A percentile compares a stretch with the other conserved stretches of the same genome.
phyloP scores from a whole-genome alignment of 2,888 invertebrate species.

The Nycteola revayana region DNA sequence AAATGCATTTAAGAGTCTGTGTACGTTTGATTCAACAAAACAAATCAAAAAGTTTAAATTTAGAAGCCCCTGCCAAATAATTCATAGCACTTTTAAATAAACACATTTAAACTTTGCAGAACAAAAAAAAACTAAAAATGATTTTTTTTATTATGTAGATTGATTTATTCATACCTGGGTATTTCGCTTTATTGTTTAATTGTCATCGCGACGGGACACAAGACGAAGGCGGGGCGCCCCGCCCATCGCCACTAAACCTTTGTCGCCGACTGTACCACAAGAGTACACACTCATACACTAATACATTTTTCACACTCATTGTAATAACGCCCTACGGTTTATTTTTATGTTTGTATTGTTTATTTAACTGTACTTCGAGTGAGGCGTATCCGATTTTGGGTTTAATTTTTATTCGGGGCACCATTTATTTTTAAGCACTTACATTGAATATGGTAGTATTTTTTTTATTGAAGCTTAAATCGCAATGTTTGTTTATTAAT shows the following conservation, averaged over 20 bases:
- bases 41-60: too few relatives aligned
- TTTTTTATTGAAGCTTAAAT: too few relatives aligned
- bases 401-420: too few relatives aligned
- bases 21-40: too few relatives aligned
- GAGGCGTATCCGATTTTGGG: constrained; percentile 33
- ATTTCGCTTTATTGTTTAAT: constrained; percentile 60
- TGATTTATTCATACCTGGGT: constrained; percentile 61
- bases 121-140: too few relatives aligned
- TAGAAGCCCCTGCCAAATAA: background rate
- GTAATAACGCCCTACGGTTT: constrained; percentile 58
- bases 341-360: constrained; percentile 70
- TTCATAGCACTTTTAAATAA: background rate
- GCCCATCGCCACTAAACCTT: constrained; percentile 60
- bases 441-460: too few relatives aligned
- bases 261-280: constrained; percentile 57
- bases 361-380: constrained; percentile 53
- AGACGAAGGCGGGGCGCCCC: constrained; percentile 68
- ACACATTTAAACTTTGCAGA: too few relatives aligned
- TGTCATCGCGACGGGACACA: constrained; percentile 41
- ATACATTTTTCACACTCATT: constrained; percentile 51
- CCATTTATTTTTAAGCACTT: too few relatives aligned
- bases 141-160: constrained; percentile 57
- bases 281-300: constrained; percentile 42
- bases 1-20: too few relatives aligned
- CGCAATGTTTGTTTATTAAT: too few relatives aligned